Percentiles rank a stretch among this genome's conserved stretches.
phyloP scores from a whole-genome alignment of 2,888 invertebrate genomes.

The Melieria crassipennis region DNA sequence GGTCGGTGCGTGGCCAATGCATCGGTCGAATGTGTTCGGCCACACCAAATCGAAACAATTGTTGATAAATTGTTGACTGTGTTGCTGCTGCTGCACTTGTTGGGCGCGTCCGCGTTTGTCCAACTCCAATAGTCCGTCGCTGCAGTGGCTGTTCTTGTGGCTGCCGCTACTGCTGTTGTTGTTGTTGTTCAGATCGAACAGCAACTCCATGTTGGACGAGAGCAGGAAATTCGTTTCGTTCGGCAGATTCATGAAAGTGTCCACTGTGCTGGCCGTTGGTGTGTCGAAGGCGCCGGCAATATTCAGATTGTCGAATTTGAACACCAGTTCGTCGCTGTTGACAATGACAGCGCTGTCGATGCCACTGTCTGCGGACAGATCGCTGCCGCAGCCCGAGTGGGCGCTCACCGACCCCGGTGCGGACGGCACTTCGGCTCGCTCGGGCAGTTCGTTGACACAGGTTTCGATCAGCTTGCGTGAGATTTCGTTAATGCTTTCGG shows the following conservation, averaged over 20 bases:
- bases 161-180: conserved; percentile 34
- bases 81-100: conserved; percentile 34
- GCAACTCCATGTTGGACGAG: conserved; percentile 52
- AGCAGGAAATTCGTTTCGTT: background rate
- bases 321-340: conserved; percentile 60
- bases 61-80: conserved; percentile 54
- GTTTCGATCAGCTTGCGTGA: conserved; percentile 66
- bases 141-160: conserved; percentile 31
- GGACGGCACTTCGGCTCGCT: conserved; percentile 28
- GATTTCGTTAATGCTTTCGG: conserved; percentile 65
- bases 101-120: conserved; percentile 38
- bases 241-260: too few relatives aligned
- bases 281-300: conserved; percentile 43
- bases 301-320: conserved; percentile 63
- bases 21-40: conserved; percentile 45
- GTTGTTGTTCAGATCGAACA: conserved; percentile 56
- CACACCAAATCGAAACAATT: conserved; percentile 68
- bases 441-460: conserved; percentile 55
- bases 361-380: conserved; percentile 53
- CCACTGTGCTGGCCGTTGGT: too few relatives aligned
- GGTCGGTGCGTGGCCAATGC: conserved; percentile 40
- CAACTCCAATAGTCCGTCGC: conserved; percentile 29
- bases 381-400: conserved; percentile 36
- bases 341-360: conserved; percentile 52
- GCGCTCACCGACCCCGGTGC: conserved; percentile 40